Conservation (phyloP, 2,113 vertebrate genomes). For the Gopherus flavomarginatus region DNA sequence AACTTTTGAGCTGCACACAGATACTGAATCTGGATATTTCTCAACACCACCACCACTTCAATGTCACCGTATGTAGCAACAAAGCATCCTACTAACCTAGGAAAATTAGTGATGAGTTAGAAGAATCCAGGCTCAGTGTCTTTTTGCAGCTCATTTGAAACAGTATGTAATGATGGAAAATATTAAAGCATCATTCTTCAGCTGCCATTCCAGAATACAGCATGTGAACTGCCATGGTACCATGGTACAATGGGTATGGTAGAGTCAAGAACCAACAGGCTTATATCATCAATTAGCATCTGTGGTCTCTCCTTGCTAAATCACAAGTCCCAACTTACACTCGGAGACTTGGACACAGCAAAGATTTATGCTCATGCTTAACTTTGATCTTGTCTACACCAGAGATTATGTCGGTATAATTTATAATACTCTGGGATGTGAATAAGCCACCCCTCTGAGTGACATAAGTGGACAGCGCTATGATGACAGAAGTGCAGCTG, state of each 20-base stretch:
- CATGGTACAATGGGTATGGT: not conserved
- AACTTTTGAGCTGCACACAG: not conserved
- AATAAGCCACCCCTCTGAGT: no score
- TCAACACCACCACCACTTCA: not conserved
- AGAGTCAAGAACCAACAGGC: fast-evolving
- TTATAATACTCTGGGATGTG: no score
- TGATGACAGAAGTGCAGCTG: no score
- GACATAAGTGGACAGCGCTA: no score
- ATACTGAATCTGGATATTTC: not conserved
- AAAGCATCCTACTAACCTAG: not conserved
- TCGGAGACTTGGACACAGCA: not conserved
- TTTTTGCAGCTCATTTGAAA: not conserved
- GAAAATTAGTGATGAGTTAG: not conserved
- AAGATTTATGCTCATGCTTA: not conserved
- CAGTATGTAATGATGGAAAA: not conserved
- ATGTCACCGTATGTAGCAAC: not conserved
- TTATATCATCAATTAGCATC: fast-evolving
- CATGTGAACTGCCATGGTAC: fast-evolving
- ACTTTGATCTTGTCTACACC: not conserved
- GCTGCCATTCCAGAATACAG: not conserved
- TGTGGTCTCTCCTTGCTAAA: not conserved
- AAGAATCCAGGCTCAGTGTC: not conserved
- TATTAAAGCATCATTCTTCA: not conserved
- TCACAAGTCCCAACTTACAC: not conserved
- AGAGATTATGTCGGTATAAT: no score